phyloP scores from a whole-genome alignment of 2,888 invertebrate species.

The Callyntrura guangdongensis region DNA sequence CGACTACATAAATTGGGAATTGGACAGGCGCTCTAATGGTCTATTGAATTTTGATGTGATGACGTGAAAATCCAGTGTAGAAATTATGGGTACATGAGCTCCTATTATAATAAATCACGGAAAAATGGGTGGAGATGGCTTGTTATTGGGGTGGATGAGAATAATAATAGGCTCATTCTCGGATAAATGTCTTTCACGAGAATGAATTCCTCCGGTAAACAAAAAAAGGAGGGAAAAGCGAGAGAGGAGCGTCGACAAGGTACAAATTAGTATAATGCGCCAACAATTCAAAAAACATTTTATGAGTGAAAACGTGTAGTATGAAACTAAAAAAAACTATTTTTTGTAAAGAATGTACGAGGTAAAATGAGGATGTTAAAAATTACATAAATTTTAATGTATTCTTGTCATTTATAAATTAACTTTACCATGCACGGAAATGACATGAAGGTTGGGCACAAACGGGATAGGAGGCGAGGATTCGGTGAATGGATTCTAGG shows the following conservation, averaged over 20 bases:
- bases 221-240: not conserved
- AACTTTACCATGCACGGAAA: not conserved
- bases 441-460: not conserved
- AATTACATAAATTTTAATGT: constrained; percentile 36
- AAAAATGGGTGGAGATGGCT: constrained; percentile 74
- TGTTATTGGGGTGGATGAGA: constrained; percentile 59
- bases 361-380: not conserved
- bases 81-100: constrained; percentile 60
- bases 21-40: constrained; percentile 74
- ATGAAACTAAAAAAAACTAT: not conserved
- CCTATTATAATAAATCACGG: constrained; percentile 71
- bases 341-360: not conserved
- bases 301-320: not conserved
- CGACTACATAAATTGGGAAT: constrained; percentile 71
- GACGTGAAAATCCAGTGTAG: constrained; percentile 62
- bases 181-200: not conserved
- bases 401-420: constrained; percentile 14
- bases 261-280: not conserved
- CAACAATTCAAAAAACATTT: not conserved
- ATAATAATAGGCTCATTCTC: constrained; percentile 57
- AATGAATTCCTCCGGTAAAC: not conserved
- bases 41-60: constrained; percentile 79
- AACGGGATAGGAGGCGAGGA: too few relatives aligned
- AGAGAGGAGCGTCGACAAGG: not conserved
- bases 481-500: too few relatives aligned